A percentile compares a stretch with the other conserved stretches of the same genome.
Evolutionary conservation across 2,888 invertebrate genomes (phyloP).

Genomic region (Crematogaster levior): DNA sequence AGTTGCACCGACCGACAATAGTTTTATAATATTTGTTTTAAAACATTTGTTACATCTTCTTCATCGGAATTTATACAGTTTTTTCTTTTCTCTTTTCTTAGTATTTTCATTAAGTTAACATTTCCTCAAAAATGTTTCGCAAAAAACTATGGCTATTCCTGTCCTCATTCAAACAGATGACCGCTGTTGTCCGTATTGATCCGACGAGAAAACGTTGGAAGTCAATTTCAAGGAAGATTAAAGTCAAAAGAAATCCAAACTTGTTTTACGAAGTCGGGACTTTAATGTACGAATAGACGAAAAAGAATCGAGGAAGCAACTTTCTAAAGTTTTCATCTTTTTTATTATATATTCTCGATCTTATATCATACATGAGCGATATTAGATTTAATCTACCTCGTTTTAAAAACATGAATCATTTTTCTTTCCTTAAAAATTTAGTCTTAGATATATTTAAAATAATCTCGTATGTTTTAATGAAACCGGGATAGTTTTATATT

Average conservation of each 20-base stretch:
- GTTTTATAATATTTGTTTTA: too few relatives aligned
- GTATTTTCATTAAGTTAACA: neutral
- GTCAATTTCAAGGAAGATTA: slow-evolving; percentile 41
- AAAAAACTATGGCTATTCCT: neutral
- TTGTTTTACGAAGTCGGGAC: slow-evolving; percentile 47
- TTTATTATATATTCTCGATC: neutral
- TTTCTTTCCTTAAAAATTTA: neutral
- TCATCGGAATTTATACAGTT: neutral
- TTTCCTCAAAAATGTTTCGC: neutral
- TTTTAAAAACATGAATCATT: neutral
- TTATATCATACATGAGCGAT: neutral
- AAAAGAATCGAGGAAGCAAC: slow-evolving; percentile 27
- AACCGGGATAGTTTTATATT: neutral
- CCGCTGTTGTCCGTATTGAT: slow-evolving; percentile 29
- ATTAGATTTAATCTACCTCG: neutral
- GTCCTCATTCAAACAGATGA: neutral
- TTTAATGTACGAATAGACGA: slow-evolving; percentile 18
- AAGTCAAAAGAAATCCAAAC: slow-evolving; percentile 45
- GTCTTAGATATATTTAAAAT: neutral
- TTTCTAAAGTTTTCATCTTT: slow-evolving; percentile 28
- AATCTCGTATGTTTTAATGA: neutral
- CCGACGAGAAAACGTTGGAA: slow-evolving; percentile 22
- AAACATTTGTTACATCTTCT: neutral
- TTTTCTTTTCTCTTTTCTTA: neutral
- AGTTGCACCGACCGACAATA: neutral